phyloP scores from a whole-genome alignment of 1,140 invertebrate genomes.

The Caenorhabditis elegans region DNA sequence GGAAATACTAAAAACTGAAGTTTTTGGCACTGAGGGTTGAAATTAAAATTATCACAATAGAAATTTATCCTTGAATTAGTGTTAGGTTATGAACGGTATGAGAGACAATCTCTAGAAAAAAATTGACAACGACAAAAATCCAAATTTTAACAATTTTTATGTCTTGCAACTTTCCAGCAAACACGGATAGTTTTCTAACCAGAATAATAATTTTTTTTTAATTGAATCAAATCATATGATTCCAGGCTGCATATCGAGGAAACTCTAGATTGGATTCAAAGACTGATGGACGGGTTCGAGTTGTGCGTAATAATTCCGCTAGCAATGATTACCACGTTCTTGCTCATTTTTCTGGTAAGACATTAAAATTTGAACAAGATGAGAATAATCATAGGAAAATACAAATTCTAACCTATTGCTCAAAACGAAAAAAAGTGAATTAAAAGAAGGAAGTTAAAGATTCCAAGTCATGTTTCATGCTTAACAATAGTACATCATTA shows the following conservation, averaged over 20 bases:
- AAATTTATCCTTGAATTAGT: background rate
- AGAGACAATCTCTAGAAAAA: too few relatives aligned
- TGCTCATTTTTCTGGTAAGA: background rate
- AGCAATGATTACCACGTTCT: constrained; percentile 1
- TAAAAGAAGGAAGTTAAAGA: too few relatives aligned
- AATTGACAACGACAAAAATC: too few relatives aligned
- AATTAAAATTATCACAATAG: too few relatives aligned
- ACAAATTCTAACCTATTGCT: background rate
- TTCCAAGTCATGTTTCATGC: constrained; percentile 13
- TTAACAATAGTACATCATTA: constrained; percentile 18
- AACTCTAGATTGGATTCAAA: background rate
- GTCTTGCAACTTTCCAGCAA: too few relatives aligned
- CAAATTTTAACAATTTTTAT: too few relatives aligned
- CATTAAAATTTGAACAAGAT: background rate
- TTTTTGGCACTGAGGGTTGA: too few relatives aligned
- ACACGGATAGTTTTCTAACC: too few relatives aligned
- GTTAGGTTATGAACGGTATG: too few relatives aligned
- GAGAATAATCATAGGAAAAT: background rate
- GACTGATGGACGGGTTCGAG: constrained; percentile 9
- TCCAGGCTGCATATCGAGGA: background rate
- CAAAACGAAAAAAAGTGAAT: constrained; percentile 2
- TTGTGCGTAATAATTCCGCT: background rate
- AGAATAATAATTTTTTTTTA: too few relatives aligned
- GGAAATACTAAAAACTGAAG: too few relatives aligned
- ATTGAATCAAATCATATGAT: background rate